phyloP scores from a whole-genome alignment of 2,888 invertebrate genomes.

The Drosophila heteroneura region DNA sequence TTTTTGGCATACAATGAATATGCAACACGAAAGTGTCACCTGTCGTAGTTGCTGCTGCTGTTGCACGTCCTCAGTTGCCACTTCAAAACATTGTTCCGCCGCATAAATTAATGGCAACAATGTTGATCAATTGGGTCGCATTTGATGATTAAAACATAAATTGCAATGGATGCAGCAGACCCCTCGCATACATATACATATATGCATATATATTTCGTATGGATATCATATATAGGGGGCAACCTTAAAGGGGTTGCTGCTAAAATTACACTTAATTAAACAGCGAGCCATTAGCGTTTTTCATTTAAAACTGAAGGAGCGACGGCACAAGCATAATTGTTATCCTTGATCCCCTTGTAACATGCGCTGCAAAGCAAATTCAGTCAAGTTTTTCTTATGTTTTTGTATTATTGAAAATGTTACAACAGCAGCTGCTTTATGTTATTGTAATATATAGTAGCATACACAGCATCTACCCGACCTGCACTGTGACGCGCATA shows the following conservation, averaged over 20 bases:
- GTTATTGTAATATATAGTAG: conserved; percentile 27
- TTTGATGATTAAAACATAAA: conserved; percentile 80
- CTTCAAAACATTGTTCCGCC: conserved; percentile 73
- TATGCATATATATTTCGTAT: conserved; percentile 1
- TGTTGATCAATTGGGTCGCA: conserved; percentile 75
- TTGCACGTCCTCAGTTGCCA: conserved; percentile 28
- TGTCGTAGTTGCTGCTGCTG: conserved; percentile 46
- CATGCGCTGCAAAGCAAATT: conserved; percentile 21
- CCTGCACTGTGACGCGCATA: conserved; percentile 60
- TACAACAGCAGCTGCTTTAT: conserved; percentile 41
- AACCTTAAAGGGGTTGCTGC: conserved; percentile 54
- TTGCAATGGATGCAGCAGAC: conserved; percentile 62
- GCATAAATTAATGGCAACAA: conserved; percentile 69
- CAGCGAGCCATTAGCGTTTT: conserved; percentile 81
- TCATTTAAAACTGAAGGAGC: conserved; percentile 33
- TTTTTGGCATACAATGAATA: conserved; percentile 42
- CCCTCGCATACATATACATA: conserved; percentile 21
- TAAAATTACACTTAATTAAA: conserved; percentile 85
- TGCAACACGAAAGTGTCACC: conserved; percentile 68
- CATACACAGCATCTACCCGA: conserved; percentile 19
- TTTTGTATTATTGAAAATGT: conserved; percentile 53
- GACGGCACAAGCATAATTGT: neutral
- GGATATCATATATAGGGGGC: conserved; percentile 17
- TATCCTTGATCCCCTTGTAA: conserved; percentile 20
- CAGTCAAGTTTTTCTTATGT: conserved; percentile 26